Conservation (phyloP, 2,888 invertebrate species). For the Acleris cristana region DNA sequence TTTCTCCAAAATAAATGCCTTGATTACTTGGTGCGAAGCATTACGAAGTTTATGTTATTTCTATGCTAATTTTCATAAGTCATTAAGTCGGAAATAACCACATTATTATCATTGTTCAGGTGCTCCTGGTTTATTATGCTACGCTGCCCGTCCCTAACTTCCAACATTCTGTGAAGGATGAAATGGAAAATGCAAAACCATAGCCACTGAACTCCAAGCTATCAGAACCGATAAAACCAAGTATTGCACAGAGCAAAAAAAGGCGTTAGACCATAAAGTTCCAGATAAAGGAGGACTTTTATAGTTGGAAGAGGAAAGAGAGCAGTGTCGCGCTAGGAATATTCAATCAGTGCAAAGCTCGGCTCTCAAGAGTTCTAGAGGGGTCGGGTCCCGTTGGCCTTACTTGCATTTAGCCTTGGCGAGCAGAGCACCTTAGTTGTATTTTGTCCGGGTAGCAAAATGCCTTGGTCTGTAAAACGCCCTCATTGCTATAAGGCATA, state of each 20-base stretch:
- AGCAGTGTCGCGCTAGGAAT: conserved; percentile 51
- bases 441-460: no score
- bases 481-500: no score
- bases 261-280: conserved; percentile 42
- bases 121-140: conserved; percentile 14
- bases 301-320: conserved; percentile 47
- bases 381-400: no score
- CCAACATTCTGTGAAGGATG: background rate
- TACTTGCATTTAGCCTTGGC: no score
- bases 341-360: conserved; percentile 49
- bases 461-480: no score
- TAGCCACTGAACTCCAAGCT: background rate
- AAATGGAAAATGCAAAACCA: background rate
- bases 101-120: conserved; percentile 20
- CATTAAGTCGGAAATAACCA: conserved; percentile 32
- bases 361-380: conserved; percentile 37
- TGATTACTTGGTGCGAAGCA: no score
- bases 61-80: conserved; percentile 34
- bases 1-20: no score
- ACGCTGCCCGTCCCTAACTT: background rate
- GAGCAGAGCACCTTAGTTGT: no score
- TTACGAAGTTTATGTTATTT: no score
- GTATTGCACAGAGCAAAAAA: conserved; percentile 41
- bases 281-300: conserved; percentile 48
- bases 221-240: conserved; percentile 4